phyloP scores from a whole-genome alignment of 2,797 vertebrate genomes.

The Chiroxiphia lanceolata region DNA sequence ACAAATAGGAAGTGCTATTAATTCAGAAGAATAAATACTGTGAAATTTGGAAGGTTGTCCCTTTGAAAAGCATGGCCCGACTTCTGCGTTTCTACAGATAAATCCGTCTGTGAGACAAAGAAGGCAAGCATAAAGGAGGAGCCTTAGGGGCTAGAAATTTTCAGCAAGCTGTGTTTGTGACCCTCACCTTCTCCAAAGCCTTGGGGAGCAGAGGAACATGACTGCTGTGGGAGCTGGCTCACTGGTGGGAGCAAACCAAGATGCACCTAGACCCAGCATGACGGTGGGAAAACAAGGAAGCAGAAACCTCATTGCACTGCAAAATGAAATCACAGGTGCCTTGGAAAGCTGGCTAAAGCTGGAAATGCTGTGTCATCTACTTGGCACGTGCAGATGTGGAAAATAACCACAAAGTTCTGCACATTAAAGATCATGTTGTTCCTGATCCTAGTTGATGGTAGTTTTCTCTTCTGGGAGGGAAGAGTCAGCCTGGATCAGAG shows the following conservation, averaged over 20 bases:
- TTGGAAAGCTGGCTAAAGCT: neutral
- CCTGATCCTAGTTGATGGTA: neutral
- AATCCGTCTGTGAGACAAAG: neutral
- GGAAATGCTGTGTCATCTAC: neutral
- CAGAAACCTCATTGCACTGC: neutral
- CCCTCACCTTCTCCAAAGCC: neutral
- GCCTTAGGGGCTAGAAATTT: neutral
- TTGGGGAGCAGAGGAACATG: accelerated
- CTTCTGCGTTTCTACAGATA: neutral
- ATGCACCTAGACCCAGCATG: neutral
- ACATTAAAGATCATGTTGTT: neutral
- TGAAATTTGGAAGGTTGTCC: neutral
- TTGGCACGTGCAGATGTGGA: neutral
- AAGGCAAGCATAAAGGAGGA: neutral
- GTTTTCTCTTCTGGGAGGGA: neutral
- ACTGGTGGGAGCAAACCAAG: neutral
- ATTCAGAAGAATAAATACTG: neutral
- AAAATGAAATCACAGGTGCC: neutral
- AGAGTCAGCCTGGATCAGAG: neutral
- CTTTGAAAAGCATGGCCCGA: accelerated
- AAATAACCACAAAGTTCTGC: neutral
- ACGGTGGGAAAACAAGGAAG: neutral
- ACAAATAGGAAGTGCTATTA: neutral
- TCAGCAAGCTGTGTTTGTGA: neutral
- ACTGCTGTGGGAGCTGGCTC: neutral